These are phyloP conservation scores for Agapostemon virescens DNA, from an alignment of 2,888 invertebrate genomes.

Conservation along the genomic window DNA sequence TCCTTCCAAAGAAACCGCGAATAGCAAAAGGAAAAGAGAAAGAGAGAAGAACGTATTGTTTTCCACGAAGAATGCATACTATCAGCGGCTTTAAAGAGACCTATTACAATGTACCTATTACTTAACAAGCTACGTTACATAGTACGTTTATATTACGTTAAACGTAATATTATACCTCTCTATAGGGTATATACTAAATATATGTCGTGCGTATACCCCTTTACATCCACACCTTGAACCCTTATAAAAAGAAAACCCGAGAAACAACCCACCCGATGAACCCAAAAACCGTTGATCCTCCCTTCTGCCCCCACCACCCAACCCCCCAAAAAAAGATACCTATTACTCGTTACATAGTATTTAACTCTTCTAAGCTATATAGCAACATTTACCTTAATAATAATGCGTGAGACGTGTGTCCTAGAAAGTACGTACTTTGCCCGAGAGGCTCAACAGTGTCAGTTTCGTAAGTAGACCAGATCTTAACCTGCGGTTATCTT, in stretches of 20 bases:
- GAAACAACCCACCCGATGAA: not conserved
- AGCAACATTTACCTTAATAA: conserved; percentile 78
- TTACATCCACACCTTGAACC: conserved; percentile 64
- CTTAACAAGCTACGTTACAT: conserved; percentile 76
- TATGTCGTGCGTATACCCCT: conserved; percentile 75
- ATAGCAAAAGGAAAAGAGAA: not conserved
- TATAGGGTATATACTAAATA: conserved; percentile 76
- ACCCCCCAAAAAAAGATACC: not conserved
- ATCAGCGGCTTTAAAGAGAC: conserved; percentile 75
- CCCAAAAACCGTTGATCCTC: too few relatives aligned
- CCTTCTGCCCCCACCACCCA: not conserved
- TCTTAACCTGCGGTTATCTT: conserved; percentile 75
- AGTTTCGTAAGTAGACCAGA: conserved; percentile 80
- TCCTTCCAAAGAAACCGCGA: not conserved
- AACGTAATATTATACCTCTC: conserved; percentile 75
- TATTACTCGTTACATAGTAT: conserved; percentile 76
- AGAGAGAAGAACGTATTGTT: conserved; percentile 47
- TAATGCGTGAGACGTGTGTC: conserved; percentile 80
- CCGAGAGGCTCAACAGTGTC: conserved; percentile 79
- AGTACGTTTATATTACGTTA: conserved; percentile 74
- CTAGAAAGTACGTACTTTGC: conserved; percentile 80
- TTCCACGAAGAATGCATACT: conserved; percentile 74
- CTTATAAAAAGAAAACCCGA: conserved; percentile 62
- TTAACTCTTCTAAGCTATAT: conserved; percentile 78
- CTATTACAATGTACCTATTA: conserved; percentile 77